Evolutionary conservation across 2,797 vertebrate genomes (phyloP), one percentile per base, ranked within the genome.

Genomic region (Gymnocypris eckloni): DNA sequence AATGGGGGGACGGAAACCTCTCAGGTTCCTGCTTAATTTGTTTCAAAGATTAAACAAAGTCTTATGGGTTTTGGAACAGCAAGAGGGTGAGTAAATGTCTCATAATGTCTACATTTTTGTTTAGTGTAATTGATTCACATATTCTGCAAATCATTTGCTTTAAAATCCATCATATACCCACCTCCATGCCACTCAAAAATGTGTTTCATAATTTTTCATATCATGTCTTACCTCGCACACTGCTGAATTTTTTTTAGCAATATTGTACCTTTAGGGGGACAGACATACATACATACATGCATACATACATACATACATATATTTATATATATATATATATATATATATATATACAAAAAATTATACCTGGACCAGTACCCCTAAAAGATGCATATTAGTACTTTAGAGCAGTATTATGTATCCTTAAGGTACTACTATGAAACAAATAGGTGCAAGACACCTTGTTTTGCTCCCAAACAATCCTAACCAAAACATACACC

Each of bases 401-500:
- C 15, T 71, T 41, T 43, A 45, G 39, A 20, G 12, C 41, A 41
- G 7, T 41, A 41, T 41, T 39, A 7, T 39, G 41, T 41, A 41
- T 8, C 41, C 41, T 41, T 69, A 69, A 39, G 37, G 8, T 20
- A 66, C 28, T 41, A 41, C 7, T 9, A 43, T 45, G 43, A 25
- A 72, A 72, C 75, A 70, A 41, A 70, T 41, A 13, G 52, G 75
- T 56, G 11, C 75, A 59, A 43, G 39, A 59, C 77, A 79, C 39
- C 56, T 18, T 71, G 50, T 59, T 85, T 79, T 79, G 66, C 76
- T 61, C 52, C n/a, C 28, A 71, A 84, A 79, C 75, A 70, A 45
- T 52, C 37, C 67, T 18, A 59, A 61, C 52, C 76, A 85, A 59
- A 61, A 79, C 83, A 71, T 59, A 67, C 13, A n/a, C 83, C 50